Conservation (phyloP, 2,888 invertebrate genomes). For the Dasypolia templi region DNA sequence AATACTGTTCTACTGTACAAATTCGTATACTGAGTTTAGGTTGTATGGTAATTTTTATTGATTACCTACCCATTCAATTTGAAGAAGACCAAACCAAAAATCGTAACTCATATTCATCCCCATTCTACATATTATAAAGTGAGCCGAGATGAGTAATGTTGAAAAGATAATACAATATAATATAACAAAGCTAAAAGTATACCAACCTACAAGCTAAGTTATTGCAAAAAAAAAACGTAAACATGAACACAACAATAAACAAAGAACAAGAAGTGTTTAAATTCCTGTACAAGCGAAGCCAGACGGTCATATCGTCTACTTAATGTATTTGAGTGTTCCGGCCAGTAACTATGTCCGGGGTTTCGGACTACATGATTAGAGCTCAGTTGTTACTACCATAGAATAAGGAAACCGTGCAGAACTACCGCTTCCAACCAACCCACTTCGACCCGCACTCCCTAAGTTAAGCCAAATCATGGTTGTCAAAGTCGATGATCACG, state of each 20-base stretch:
- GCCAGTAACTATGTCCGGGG: conserved; percentile 68
- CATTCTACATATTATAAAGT: neutral
- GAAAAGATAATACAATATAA: neutral
- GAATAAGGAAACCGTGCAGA: conserved; percentile 16
- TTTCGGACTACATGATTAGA: conserved; percentile 69
- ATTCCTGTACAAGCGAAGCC: conserved; percentile 39
- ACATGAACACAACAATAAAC: conserved; percentile 23
- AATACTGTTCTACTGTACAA: neutral
- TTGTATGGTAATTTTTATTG: neutral
- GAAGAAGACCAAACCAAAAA: neutral
- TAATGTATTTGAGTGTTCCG: conserved; percentile 75
- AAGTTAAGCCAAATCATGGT: neutral
- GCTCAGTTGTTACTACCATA: conserved; percentile 34
- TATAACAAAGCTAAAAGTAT: neutral
- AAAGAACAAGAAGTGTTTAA: conserved; percentile 39
- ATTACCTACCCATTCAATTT: neutral
- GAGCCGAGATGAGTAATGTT: neutral
- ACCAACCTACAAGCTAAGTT: neutral
- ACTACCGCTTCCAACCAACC: accelerated
- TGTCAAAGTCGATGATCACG: too few species aligned
- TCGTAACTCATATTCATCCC: neutral
- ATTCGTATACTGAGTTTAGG: neutral
- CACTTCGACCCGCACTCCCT: neutral
- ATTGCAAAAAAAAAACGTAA: neutral
- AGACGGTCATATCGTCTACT: conserved; percentile 62